These are phyloP conservation scores for Hormaphis cornu DNA, from an alignment of 1,140 invertebrate species.

Conservation along the genomic window DNA sequence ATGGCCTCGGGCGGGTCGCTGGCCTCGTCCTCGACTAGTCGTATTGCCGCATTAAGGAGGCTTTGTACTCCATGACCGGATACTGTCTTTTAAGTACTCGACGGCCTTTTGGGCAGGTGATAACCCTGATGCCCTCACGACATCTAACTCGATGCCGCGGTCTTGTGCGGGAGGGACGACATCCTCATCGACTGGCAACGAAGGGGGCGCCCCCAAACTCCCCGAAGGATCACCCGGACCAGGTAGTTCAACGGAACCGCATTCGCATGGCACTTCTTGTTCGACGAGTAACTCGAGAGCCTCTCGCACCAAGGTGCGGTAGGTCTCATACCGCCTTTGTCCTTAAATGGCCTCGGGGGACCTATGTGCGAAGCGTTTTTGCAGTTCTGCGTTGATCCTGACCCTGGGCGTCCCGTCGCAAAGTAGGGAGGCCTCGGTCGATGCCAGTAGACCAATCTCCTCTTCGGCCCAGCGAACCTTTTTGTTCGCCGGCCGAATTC, in stretches of 20 bases:
- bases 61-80: neutral
- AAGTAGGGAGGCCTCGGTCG: neutral
- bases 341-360: neutral
- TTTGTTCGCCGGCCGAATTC: neutral
- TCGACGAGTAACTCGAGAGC: neutral
- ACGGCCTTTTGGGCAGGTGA: neutral
- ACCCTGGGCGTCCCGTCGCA: rapidly evolving
- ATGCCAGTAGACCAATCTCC: neutral
- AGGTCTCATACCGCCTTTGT: neutral
- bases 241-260: neutral
- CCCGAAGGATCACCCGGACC: neutral
- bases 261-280: neutral
- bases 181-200: neutral
- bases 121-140: neutral
- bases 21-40: neutral
- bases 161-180: neutral
- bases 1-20: neutral
- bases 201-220: neutral
- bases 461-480: neutral
- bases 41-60: neutral
- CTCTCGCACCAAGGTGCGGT: neutral
- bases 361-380: neutral
- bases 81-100: neutral
- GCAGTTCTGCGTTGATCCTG: neutral
- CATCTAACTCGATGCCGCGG: neutral